Evolutionary conservation across 2,888 invertebrate genomes (phyloP), one percentile per base, ranked within the genome.

Genomic region (Melikaiella ostensackeni): DNA sequence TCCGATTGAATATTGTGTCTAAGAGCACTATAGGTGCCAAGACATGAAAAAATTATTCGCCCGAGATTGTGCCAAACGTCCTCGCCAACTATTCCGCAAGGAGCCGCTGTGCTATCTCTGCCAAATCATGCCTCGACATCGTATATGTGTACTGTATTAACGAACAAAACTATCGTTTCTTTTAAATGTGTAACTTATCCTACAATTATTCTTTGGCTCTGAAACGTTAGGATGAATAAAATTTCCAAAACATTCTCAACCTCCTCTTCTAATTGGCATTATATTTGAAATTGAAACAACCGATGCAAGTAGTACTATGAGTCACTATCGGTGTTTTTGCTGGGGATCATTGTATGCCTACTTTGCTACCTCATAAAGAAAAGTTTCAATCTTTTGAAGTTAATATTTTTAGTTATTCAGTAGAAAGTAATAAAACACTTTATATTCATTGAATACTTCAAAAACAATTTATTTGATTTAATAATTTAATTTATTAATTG

Each of bases 41-140:
- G 57, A 27, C 59, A 62, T 50, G 19, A 78, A 76, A 75, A 79
- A 79, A 79, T 79, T 75, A 75, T 79, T 75, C 27, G 13, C 55
- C n/a, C 59, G 38, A 33, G 77, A 80, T 74, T 78, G 80, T 78
- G 80, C 80, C 80, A 80, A 80, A 76, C 70, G 75, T 78, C 74
- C 66, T 76, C 77, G 80, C 77, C 77, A 80, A 75, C 27, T 63
- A 73, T 75, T 62, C 61, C 55, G 38, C 62, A 50, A 59, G 21
- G 75, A 76, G 35, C 35, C 21, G 38, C 35, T 63, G 5, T 21
- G 11, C 35, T 33, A 11, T 35, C 77, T 24, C 66, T 78, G 80
- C 77, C 80, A 78, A 80, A 76, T 75, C 57, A 75, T 27, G 13
- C 55, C 30, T 61, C 63, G 64, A 30, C 59, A 62, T 75, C 57